Evolutionary conservation across 2,888 invertebrate species (phyloP).

Genomic region (Tetranychus piercei): DNA sequence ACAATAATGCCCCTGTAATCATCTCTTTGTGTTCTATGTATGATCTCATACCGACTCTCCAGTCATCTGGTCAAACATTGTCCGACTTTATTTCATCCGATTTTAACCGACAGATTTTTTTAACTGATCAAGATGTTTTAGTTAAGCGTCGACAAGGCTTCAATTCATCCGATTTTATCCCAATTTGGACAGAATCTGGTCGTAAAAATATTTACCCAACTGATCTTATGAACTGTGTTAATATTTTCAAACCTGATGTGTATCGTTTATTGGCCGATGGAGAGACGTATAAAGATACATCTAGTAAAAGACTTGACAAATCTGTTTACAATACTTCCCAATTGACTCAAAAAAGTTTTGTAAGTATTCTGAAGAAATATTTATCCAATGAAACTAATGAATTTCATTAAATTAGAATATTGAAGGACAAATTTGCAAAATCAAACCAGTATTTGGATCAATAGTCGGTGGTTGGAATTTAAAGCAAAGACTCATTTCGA

Average conservation of each 20-base stretch:
- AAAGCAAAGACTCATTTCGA: neutral
- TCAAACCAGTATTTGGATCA: neutral
- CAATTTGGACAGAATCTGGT: conserved; percentile 3
- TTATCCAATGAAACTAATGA: neutral
- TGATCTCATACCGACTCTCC: neutral
- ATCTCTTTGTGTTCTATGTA: neutral
- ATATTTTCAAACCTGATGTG: neutral
- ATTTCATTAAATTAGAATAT: neutral
- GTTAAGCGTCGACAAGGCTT: neutral
- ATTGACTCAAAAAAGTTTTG: neutral
- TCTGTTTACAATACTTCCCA: neutral
- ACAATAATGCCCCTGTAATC: conserved; percentile 32
- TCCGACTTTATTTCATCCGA: conserved; percentile 34
- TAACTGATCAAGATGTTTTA: neutral
- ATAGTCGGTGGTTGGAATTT: neutral
- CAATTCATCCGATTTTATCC: neutral
- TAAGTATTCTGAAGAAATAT: neutral
- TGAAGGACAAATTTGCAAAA: neutral
- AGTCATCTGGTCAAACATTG: conserved; percentile 30
- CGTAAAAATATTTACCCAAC: neutral
- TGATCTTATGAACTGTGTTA: neutral
- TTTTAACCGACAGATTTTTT: neutral
- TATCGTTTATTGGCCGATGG: neutral
- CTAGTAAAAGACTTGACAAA: neutral
- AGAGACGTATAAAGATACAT: neutral